Evolutionary conservation across 2,888 invertebrate genomes (phyloP).

Genomic region (Thymelicus lineola): DNA sequence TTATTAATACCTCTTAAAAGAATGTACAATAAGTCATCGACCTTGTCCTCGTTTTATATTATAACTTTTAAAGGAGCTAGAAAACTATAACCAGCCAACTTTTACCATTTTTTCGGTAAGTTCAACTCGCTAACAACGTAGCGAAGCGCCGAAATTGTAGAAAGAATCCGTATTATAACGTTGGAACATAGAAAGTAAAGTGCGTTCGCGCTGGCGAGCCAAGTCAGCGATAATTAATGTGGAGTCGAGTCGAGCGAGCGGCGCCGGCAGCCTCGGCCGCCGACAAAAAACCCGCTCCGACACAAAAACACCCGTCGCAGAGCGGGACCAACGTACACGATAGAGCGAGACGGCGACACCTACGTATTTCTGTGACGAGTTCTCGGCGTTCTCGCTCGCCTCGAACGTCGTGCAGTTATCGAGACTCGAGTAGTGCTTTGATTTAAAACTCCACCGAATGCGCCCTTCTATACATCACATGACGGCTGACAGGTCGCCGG

Average conservation of each 20-base stretch:
- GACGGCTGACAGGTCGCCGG: conserved; percentile 84
- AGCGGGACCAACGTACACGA: conserved; percentile 62
- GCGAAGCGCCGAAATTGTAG: conserved; percentile 48
- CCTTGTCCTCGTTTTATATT: conserved; percentile 28
- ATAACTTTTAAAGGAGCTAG: background rate
- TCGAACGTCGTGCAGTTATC: conserved; percentile 78
- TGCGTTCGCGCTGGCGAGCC: conserved; percentile 75
- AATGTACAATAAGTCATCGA: conserved; percentile 31
- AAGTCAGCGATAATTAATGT: conserved; percentile 82
- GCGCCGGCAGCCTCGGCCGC: conserved; percentile 71
- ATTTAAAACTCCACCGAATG: conserved; percentile 82
- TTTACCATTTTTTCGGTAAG: conserved; percentile 9
- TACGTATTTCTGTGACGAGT: conserved; percentile 81
- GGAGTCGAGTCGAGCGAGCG: conserved; percentile 74
- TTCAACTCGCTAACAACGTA: conserved; percentile 34
- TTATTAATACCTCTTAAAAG: conserved; percentile 34
- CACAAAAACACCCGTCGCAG: conserved; percentile 82
- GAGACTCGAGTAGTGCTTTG: conserved; percentile 79
- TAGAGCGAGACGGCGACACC: conserved; percentile 64
- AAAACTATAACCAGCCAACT: conserved; percentile 13
- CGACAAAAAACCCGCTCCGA: conserved; percentile 83
- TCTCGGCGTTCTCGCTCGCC: conserved; percentile 79
- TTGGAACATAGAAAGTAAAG: conserved; percentile 80
- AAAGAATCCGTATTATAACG: conserved; percentile 59
- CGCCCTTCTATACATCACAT: conserved; percentile 85